phyloP scores from a whole-genome alignment of 2,888 invertebrate species.

The Nycteola revayana region DNA sequence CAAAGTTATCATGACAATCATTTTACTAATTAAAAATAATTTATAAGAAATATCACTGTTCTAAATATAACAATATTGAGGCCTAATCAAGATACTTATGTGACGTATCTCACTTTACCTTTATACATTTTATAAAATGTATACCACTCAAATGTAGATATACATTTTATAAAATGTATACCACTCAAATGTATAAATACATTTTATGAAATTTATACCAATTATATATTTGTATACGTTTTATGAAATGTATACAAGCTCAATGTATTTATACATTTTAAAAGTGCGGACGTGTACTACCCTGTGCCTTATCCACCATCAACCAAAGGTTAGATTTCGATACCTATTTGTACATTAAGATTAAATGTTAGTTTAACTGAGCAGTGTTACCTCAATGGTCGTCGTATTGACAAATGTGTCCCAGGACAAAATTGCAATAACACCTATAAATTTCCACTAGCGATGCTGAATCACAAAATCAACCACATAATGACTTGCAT shows the following conservation, averaged over 20 bases:
- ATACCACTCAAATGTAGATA: too few species aligned
- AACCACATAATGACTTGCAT: slow-evolving; percentile 77
- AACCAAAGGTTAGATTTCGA: neutral
- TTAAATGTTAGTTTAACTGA: slow-evolving; percentile 28
- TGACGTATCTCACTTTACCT: too few species aligned
- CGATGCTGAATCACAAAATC: slow-evolving; percentile 47
- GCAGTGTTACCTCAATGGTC: slow-evolving; percentile 28
- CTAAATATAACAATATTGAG: too few species aligned
- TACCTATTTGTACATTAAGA: neutral
- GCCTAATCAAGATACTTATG: too few species aligned
- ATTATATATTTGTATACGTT: neutral
- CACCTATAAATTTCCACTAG: slow-evolving; percentile 49
- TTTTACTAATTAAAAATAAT: neutral
- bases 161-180: too few species aligned
- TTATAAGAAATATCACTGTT: neutral
- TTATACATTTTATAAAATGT: too few species aligned
- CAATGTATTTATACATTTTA: neutral
- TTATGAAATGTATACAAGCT: neutral
- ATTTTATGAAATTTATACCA: neutral
- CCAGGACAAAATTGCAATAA: slow-evolving; percentile 60
- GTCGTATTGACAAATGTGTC: slow-evolving; percentile 18
- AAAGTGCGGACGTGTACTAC: too few species aligned
- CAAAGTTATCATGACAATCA: neutral
- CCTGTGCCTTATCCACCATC: too few species aligned
- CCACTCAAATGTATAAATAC: neutral